These are phyloP conservation scores for Tenebrio molitor DNA, from an alignment of 1,140 invertebrate genomes.

Conservation along the genomic window DNA sequence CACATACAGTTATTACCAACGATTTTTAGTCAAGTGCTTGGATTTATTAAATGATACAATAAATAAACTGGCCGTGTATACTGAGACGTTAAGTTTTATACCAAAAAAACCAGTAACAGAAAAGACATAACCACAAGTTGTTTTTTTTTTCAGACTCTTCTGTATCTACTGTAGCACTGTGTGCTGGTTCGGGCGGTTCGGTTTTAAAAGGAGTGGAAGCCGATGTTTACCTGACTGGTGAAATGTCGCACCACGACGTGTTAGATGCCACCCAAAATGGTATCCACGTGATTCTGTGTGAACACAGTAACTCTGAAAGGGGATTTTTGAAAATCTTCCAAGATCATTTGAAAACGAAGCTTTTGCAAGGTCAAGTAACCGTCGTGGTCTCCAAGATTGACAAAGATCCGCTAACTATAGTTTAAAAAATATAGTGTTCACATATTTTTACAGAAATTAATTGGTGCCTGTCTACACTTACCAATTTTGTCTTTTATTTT, in stretches of 20 bases:
- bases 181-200: conserved; percentile 90
- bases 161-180: conserved; percentile 81
- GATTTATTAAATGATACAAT: no score
- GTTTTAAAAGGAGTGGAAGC: conserved; percentile 79
- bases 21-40: no score
- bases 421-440: no score
- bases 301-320: conserved; percentile 96
- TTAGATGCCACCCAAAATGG: conserved; percentile 87
- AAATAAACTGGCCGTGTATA: no score
- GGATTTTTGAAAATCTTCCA: conserved; percentile 82
- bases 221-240: conserved; percentile 91
- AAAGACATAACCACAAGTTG: no score
- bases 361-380: conserved; percentile 72
- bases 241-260: conserved; percentile 97
- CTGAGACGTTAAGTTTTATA: no score
- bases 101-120: no score
- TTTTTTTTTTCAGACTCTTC: conserved; percentile 65
- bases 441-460: no score
- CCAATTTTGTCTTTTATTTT: no score
- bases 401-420: conserved; percentile 77
- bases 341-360: conserved; percentile 66
- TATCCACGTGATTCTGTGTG: conserved; percentile 87
- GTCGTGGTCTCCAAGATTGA: conserved; percentile 82
- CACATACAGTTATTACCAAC: no score
- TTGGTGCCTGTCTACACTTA: no score